Base-by-base conservation (phyloP, 2,797 vertebrate species). In the Coccyzus lansbergi region DNA sequence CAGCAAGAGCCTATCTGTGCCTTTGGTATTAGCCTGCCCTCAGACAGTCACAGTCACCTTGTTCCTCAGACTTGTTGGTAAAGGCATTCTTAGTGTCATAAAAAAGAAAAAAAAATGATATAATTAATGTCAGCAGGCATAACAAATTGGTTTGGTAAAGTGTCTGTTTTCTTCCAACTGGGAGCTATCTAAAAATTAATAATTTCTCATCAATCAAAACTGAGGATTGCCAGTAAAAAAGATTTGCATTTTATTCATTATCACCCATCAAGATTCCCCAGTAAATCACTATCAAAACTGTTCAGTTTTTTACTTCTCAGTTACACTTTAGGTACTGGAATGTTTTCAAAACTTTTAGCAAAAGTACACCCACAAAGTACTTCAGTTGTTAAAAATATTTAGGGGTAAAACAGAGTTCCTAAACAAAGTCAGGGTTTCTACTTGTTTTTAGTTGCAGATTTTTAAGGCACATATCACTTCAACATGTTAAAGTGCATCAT, bases 191-290 rank as follows among this genome's bases (percentile, higher is more conserved):
- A 71, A 88, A 80, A 89, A 87, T 90, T 86, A 94, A 46, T 88
- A 84, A 64, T 92, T 87, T 70, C 44, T 95, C 77, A 72, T 92
- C 92, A 92, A 88, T 93, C 64, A 58, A 95, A 97, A 95, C 86
- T 79, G 78, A 91, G 55, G 76, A 64, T 87, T 89, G 63, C 46
- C 75, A 78, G 69, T 77, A 86, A 95, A 83, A 58, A 36, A 90
- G 74, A 94, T 90, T 90, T 93, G 85, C 69, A 77, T 97, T 95
- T 93, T 93, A 67, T 89, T 97, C 70, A 92, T 97, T 96, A 95
- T 95, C 83, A 78, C 88, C 82, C 55, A 92, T 92, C 72, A 94
- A 95, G 86, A 64, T 89, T 79, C 44, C 64, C 56, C 71, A 89
- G 80, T 96, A 91, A 96, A 96, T 95, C 82, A 92, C 84, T 97